Percentiles rank a stretch among this genome's conserved stretches.
phyloP scores from a whole-genome alignment of 2,113 vertebrate species.

The Hippoglossus stenolepis region DNA sequence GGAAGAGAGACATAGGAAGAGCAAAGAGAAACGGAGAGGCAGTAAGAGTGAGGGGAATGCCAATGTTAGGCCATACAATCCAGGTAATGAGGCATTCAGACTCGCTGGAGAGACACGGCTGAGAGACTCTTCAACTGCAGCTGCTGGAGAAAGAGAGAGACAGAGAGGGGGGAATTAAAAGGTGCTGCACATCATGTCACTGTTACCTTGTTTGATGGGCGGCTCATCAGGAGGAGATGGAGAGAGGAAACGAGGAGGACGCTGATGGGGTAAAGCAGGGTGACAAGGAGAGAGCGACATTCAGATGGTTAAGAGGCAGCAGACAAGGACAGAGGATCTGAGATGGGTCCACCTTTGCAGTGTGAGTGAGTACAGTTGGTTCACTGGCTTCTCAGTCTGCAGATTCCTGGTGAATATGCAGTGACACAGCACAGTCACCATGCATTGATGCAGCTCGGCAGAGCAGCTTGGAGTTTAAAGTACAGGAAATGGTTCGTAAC shows the following conservation, averaged over 20 bases:
- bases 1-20: conserved; percentile 6
- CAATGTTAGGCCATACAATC: conserved; percentile 46
- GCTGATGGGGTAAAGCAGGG: background rate
- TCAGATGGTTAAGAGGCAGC: background rate
- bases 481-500: too few species aligned
- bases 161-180: background rate
- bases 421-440: too few species aligned
- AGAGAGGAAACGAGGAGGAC: background rate
- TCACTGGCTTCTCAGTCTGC: too few species aligned
- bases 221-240: background rate
- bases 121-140: conserved; percentile 49
- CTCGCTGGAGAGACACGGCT: conserved; percentile 42
- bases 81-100: conserved; percentile 65
- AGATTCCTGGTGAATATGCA: too few species aligned
- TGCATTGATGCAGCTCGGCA: too few species aligned
- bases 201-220: background rate
- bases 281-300: background rate
- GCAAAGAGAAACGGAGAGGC: conserved; percentile 8
- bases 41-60: conserved; percentile 46
- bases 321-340: background rate
- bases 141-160: conserved; percentile 21
- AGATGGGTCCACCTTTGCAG: background rate
- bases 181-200: background rate
- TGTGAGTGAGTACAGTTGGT: too few species aligned
- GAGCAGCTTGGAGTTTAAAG: too few species aligned